Percentiles rank a stretch among this genome's conserved stretches.
phyloP scores from a whole-genome alignment of 2,888 invertebrate species.

The Pterobdella sp. region DNA sequence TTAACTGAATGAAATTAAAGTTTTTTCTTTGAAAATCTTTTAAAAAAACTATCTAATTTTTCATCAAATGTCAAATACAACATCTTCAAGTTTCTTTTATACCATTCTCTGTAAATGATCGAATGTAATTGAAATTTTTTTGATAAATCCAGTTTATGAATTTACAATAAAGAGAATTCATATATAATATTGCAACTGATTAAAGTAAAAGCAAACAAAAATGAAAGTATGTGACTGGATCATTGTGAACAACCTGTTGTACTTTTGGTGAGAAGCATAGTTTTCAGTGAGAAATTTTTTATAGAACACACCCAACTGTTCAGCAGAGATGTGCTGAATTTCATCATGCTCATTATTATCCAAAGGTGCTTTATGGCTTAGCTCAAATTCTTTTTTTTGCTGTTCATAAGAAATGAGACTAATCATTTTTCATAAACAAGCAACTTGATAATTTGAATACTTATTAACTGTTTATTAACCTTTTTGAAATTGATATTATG shows the following conservation, averaged over 20 bases:
- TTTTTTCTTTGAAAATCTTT: constrained; percentile 2
- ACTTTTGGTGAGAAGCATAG: constrained; percentile 65
- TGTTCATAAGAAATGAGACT: neutral
- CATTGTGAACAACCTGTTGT: no score
- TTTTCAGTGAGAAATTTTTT: constrained; percentile 75
- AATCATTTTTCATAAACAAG: neutral
- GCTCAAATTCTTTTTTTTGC: neutral
- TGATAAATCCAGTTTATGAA: neutral
- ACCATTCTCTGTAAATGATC: constrained; percentile 61
- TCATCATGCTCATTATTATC: neutral
- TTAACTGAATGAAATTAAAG: neutral
- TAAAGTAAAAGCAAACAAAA: neutral
- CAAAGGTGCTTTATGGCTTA: neutral
- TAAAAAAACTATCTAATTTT: constrained; percentile 32
- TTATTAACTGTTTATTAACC: constrained; percentile 50
- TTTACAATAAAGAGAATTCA: neutral
- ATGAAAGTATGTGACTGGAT: neutral
- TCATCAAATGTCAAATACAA: constrained; percentile 45
- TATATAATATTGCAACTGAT: constrained; percentile 1
- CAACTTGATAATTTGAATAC: neutral
- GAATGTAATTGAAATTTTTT: constrained; percentile 30
- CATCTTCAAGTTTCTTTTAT: constrained; percentile 66
- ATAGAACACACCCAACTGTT: constrained; percentile 61
- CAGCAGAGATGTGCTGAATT: neutral
- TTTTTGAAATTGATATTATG: constrained; percentile 71